phyloP scores from a whole-genome alignment of 2,113 vertebrate species.

The Odocoileus hemionus region DNA sequence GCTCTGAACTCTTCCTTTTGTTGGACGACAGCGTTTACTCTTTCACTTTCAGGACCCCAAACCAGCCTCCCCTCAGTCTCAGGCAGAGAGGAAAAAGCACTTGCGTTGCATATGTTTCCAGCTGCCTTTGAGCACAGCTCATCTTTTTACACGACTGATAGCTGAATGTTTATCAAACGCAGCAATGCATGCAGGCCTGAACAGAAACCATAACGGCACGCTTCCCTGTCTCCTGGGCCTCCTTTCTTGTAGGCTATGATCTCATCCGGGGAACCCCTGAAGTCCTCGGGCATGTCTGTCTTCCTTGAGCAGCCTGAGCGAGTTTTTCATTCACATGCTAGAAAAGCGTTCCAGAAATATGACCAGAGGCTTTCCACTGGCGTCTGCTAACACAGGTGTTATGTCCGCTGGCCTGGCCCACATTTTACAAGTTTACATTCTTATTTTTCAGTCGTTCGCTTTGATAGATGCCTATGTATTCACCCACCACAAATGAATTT shows the following conservation, averaged over 20 bases:
- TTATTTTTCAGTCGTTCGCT: neutral
- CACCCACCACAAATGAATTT: neutral
- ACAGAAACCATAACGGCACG: neutral
- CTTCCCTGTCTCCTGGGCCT: neutral
- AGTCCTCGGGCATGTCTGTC: neutral
- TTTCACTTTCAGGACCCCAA: neutral
- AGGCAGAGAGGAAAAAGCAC: neutral
- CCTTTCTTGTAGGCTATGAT: neutral
- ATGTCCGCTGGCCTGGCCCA: neutral
- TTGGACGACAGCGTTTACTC: neutral
- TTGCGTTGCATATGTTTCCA: neutral
- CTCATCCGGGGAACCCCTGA: neutral
- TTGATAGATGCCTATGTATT: neutral
- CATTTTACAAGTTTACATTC: neutral
- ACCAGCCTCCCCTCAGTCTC: neutral
- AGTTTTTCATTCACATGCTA: neutral
- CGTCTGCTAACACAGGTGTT: conserved; percentile 22
- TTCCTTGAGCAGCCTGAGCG: neutral
- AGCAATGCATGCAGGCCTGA: neutral
- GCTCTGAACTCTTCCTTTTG: neutral
- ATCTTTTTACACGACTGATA: neutral
- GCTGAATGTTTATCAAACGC: neutral
- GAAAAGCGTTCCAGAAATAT: neutral
- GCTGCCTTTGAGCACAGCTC: neutral
- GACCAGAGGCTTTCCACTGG: neutral